Evolutionary conservation across 2,113 vertebrate genomes (phyloP).

Genomic region (Scomber colias): DNA sequence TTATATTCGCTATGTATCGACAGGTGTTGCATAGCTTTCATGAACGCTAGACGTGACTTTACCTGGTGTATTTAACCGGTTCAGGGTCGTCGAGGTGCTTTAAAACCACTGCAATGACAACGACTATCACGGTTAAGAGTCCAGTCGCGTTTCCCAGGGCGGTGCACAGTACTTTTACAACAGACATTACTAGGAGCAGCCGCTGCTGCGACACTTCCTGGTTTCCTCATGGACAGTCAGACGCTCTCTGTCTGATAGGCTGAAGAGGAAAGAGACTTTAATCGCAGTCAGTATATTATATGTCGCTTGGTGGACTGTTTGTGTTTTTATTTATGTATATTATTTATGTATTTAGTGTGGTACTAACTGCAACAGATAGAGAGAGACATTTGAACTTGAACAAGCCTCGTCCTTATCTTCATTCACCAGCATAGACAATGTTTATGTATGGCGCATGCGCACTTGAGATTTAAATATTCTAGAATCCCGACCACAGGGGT

Average conservation of each 20-base stretch:
- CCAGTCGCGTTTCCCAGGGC: conserved; percentile 40
- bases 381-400: too few species aligned
- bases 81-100: conserved; percentile 74
- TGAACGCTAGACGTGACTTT: background rate
- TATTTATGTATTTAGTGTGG: background rate
- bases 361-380: background rate
- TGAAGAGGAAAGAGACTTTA: background rate
- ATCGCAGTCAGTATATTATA: background rate
- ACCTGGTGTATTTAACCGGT: conserved; percentile 69
- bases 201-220: conserved; percentile 70
- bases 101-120: conserved; percentile 67
- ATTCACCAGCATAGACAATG: too few species aligned
- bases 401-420: background rate
- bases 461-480: background rate
- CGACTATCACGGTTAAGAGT: conserved; percentile 42
- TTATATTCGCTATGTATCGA: too few species aligned
- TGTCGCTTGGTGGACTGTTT: background rate
- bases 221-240: conserved; percentile 15
- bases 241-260: conserved; percentile 15
- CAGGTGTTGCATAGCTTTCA: background rate
- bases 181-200: background rate
- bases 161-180: conserved; percentile 41
- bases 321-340: background rate
- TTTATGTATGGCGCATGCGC: conserved; percentile 46
- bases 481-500: too few species aligned